Evolutionary conservation across 2,888 invertebrate species (phyloP).

Genomic region (Galerucella calmariensis): DNA sequence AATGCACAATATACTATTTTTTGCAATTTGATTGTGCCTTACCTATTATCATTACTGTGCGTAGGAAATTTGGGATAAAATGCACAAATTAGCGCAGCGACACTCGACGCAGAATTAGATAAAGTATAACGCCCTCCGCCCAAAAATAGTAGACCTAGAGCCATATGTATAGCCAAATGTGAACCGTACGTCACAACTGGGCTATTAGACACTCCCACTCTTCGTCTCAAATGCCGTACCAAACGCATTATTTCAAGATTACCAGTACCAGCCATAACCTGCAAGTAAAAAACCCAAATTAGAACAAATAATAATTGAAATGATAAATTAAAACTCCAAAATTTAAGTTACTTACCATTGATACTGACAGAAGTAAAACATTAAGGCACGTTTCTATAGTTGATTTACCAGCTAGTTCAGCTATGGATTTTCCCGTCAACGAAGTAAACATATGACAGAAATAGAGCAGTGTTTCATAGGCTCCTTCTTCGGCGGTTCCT

Average conservation of each 20-base stretch:
- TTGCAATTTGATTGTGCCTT: constrained; percentile 22
- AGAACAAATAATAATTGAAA: neutral
- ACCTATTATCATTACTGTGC: constrained; percentile 96
- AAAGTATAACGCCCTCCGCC: constrained; percentile 92
- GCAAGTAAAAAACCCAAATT: constrained; percentile 10
- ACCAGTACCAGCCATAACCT: constrained; percentile 96
- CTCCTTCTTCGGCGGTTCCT: constrained; percentile 86
- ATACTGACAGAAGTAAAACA: constrained; percentile 82
- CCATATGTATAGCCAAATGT: constrained; percentile 96
- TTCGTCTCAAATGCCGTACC: constrained; percentile 84
- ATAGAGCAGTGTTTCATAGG: constrained; percentile 81
- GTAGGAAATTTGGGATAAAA: constrained; percentile 98
- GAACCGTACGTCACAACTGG: constrained; percentile 87
- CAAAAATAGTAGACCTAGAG: constrained; percentile 91
- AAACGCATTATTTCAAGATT: constrained; percentile 84
- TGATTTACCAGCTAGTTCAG: constrained; percentile 89
- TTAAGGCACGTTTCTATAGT: constrained; percentile 91
- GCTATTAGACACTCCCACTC: constrained; percentile 77
- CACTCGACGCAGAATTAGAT: constrained; percentile 82
- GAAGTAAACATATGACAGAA: constrained; percentile 78
- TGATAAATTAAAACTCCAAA: neutral
- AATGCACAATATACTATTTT: too few relatives aligned
- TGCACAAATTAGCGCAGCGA: constrained; percentile 91
- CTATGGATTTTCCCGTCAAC: constrained; percentile 76
- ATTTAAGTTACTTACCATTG: constrained; percentile 72